These are phyloP conservation scores for Toxonevra muliebris DNA, from an alignment of 2,888 invertebrate species.

Conservation along the genomic window DNA sequence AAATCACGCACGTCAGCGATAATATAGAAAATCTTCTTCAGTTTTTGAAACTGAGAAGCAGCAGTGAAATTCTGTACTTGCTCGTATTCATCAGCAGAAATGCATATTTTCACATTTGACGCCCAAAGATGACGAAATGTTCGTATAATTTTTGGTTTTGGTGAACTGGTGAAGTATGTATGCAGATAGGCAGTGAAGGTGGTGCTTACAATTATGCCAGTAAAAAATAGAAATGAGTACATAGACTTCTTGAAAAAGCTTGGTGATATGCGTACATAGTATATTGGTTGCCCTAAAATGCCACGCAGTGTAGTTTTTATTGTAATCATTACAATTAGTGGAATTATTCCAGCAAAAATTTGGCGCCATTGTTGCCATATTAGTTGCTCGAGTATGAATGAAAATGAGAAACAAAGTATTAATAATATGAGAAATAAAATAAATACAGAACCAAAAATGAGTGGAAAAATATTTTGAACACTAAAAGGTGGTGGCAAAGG, in stretches of 20 bases:
- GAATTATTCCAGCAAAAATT: too few relatives aligned
- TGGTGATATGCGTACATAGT: too few relatives aligned
- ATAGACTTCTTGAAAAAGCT: too few relatives aligned
- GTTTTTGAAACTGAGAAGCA: too few relatives aligned
- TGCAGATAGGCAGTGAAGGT: slow-evolving; percentile 30
- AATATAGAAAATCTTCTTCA: too few relatives aligned
- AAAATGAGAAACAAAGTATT: slow-evolving; percentile 1
- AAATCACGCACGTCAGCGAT: too few relatives aligned
- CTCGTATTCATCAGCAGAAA: too few relatives aligned
- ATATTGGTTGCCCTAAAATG: too few relatives aligned
- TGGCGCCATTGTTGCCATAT: not conserved
- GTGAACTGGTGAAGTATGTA: slow-evolving; percentile 35
- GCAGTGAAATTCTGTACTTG: too few relatives aligned
- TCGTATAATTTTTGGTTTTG: not conserved
- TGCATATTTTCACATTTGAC: slow-evolving; percentile 12
- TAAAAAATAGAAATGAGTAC: slow-evolving; percentile 30
- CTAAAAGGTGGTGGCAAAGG: slow-evolving; percentile 9
- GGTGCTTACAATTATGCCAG: slow-evolving; percentile 32
- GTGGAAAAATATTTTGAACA: not conserved
- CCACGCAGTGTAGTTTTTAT: too few relatives aligned
- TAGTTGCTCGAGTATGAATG: not conserved
- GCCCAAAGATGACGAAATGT: slow-evolving; percentile 13
- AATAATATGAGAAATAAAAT: not conserved
- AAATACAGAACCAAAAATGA: slow-evolving; percentile 8
- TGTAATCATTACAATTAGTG: too few relatives aligned